These are phyloP conservation scores for Pogonocherus hispidulus DNA, from an alignment of 2,888 invertebrate species.

Conservation along the genomic window DNA sequence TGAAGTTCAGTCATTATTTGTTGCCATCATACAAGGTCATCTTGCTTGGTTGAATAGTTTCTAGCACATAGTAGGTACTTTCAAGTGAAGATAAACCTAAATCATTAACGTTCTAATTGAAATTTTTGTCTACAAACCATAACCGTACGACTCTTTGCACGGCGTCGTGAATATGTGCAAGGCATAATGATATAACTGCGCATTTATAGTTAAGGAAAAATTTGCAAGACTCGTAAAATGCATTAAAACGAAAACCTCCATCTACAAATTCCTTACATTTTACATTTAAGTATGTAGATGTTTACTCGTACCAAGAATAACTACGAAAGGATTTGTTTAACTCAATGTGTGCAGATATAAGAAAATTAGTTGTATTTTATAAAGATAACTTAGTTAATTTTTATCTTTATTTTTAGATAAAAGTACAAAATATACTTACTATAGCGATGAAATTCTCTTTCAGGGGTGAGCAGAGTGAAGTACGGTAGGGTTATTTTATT, in stretches of 20 bases:
- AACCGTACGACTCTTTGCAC: not conserved
- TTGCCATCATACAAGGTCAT: not conserved
- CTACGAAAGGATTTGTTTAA: not conserved
- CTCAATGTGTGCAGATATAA: too few species aligned
- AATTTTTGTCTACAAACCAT: conserved; percentile 14
- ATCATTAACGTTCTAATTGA: conserved; percentile 1
- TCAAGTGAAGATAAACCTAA: not conserved
- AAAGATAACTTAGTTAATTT: too few species aligned
- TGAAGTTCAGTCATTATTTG: not conserved
- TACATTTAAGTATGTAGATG: not conserved
- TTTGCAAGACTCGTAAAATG: conserved; percentile 6
- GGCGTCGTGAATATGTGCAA: conserved; percentile 3
- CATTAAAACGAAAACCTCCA: conserved; percentile 5
- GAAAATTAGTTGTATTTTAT: too few species aligned
- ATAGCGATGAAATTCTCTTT: too few species aligned
- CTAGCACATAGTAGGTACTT: not conserved
- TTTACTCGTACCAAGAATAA: not conserved
- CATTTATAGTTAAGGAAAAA: conserved; percentile 17
- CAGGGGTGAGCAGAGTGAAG: too few species aligned
- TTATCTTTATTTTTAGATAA: too few species aligned
- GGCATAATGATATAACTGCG: conserved; percentile 12
- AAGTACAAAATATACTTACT: too few species aligned
- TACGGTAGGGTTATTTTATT: too few species aligned
- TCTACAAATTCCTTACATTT: not conserved
- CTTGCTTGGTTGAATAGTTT: not conserved